Evolutionary conservation across 2,797 vertebrate genomes (phyloP), one percentile per base, ranked within the genome.

Genomic region (Semotilus atromaculatus): DNA sequence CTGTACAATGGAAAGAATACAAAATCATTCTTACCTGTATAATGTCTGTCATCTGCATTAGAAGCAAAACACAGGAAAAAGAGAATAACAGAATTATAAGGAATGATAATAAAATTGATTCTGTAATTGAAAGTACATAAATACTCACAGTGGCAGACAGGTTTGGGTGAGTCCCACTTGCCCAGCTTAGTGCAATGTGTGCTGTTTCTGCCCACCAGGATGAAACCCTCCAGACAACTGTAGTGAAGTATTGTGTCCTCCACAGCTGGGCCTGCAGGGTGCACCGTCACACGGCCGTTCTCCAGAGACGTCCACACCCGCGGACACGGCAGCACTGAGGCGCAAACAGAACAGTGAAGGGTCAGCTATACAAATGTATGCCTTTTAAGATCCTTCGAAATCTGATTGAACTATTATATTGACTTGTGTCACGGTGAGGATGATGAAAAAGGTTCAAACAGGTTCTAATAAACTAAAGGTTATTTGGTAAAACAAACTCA

Each of bases 91-190:
- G 68, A 38, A 58, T 7, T 68, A 21, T 36, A 31, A 36, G 53
- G 8, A 45, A 67, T 70, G 18, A 73, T 26, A 5, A 72, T 21
- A 16, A 26, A 51, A 26, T 5, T 71, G 3, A 31, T 48, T 18
- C 13, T 58, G 34, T 18, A 31, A 36, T 6, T 36, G 4, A 48
- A 38, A 19, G 21, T 34, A 51, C 13, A 55, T 38, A 70, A 23
- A 79, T 73, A 93, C 96, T 97, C 93, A 97, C 97, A 94, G 93
- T 95, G 95, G 90, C 96, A 97, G 90, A 94, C 89, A 23, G 97
- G 96, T 90, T 97, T 97, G 53, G 96, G 94, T 5, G 89, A 92
- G 93, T 96, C 96, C 97, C 97, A 97, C 81, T 95, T 96, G 62
- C 96, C 97, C 80, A 91, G 83, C 90, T 96, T 96, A 90, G 94